Percentiles rank a stretch among this genome's conserved stretches.
phyloP scores from a whole-genome alignment of 2,113 vertebrate species.

The Tretioscincus oriximinensis region DNA sequence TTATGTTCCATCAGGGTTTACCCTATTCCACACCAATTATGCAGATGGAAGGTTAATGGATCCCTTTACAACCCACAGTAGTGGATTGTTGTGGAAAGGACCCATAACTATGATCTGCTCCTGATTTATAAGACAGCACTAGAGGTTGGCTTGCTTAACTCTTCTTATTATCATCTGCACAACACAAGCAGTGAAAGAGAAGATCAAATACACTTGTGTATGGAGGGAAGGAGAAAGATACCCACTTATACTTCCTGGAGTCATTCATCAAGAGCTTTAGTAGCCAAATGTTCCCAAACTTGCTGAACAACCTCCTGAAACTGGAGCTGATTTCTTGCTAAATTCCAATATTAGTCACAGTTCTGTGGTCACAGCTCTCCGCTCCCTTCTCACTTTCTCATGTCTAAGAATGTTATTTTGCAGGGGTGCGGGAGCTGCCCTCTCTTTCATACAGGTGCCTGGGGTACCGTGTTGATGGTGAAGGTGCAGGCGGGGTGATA shows the following conservation, averaged over 20 bases:
- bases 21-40: too few relatives aligned
- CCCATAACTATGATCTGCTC: constrained; percentile 34
- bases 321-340: constrained; percentile 98
- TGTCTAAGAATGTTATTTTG: constrained; percentile 66
- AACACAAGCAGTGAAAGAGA: constrained; percentile 82
- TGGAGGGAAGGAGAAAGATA: constrained; percentile 41
- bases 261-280: constrained; percentile 88
- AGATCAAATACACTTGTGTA: constrained; percentile 58
- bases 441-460: constrained; percentile 51
- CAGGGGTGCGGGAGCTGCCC: constrained; percentile 10
- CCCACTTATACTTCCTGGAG: constrained; percentile 73
- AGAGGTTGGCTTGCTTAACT: constrained; percentile 79
- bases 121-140: constrained; percentile 49
- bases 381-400: constrained; percentile 69
- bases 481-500: constrained; percentile 30
- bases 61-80: too few relatives aligned
- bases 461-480: constrained; percentile 36
- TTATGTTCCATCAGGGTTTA: too few relatives aligned
- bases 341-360: constrained; percentile 98
- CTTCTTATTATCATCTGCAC: constrained; percentile 81
- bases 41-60: too few relatives aligned
- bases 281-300: constrained; percentile 85
- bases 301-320: constrained; percentile 88
- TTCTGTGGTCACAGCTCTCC: constrained; percentile 70
- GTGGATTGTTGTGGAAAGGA: too few relatives aligned